Base-by-base conservation (phyloP, 2,888 invertebrate species). In the Eilema depressum region DNA sequence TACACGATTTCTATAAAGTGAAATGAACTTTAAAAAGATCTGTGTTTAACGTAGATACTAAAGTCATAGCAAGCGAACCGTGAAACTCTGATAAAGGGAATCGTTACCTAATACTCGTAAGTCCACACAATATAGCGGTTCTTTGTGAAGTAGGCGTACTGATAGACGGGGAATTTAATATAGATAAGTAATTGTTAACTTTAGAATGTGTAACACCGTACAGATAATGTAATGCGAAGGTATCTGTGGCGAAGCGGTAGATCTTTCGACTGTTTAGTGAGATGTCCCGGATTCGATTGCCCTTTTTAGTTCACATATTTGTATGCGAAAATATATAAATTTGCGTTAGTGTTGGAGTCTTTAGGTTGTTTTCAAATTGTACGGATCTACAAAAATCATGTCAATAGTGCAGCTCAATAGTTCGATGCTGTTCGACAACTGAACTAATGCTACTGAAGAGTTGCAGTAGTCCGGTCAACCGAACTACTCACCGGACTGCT, bases 41-140 rank as follows among this genome's bases (percentile, higher is more conserved):
- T 53, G n/a, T n/a, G 53, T 53, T 53, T 26, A 25, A 20, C 59
- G 59, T 17, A 57, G 57, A 23, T 57, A 59, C 59, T 59, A 26
- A 59, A 59, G 11, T 28, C 17, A 17, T 3, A 28, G 3, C 28
- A 59, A 59, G 59, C 17, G 59, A 59, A 26, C 26, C 59, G 59
- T 59, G 26, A 59, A 59, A 26, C 59, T 7, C 59, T 20, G 59
- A 59, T 59, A 59, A 59, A 59, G 59, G 59, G 26, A 59, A 59
- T 59, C 17, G 26, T 59, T 59, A 12, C 59, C 12, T 59, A 25
- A 59, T 59, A 59, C 14, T 59, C 8, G 25, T 26, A 28, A 25
- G 14, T 59, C 25, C 25, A 59, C 17, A 59, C 3, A 26, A 14
- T 59, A 59, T 59, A 59, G 59, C 26, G 59, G 59, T 26, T 5